A percentile compares a stretch with the other conserved stretches of the same genome.
phyloP scores from a whole-genome alignment of 2,113 vertebrate species.

The Scytalopus superciliaris region DNA sequence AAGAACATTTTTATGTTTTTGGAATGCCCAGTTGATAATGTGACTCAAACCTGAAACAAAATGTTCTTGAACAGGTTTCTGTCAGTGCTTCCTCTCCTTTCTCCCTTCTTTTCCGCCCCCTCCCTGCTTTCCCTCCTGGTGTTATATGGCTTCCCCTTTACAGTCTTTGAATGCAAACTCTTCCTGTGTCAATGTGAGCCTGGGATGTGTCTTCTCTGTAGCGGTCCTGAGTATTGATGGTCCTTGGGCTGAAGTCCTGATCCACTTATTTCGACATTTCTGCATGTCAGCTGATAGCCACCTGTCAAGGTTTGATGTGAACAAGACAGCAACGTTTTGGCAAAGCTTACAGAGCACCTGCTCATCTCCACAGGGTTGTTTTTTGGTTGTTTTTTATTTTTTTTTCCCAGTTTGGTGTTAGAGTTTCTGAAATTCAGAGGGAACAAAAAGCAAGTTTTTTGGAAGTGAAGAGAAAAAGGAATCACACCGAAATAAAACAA shows the following conservation, averaged over 20 bases:
- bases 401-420: background rate
- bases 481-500: background rate
- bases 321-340: background rate
- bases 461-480: background rate
- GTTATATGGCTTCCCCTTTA: background rate
- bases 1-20: background rate
- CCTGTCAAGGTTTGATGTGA: background rate
- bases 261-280: background rate
- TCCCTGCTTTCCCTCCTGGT: background rate
- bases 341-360: background rate
- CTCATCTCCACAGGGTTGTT: background rate
- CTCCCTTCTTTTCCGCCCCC: background rate
- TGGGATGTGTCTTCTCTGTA: background rate
- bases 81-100: background rate
- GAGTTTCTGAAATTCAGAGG: background rate
- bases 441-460: background rate
- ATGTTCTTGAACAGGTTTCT: background rate
- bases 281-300: background rate
- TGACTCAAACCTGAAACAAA: background rate
- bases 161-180: background rate
- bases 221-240: too few relatives aligned
- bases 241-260: background rate
- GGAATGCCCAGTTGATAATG: fast-evolving
- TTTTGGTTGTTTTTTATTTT: background rate
- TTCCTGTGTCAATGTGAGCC: too few relatives aligned